Evolutionary conservation across 2,888 invertebrate genomes (phyloP).

Genomic region (Eristalinus aeneus): DNA sequence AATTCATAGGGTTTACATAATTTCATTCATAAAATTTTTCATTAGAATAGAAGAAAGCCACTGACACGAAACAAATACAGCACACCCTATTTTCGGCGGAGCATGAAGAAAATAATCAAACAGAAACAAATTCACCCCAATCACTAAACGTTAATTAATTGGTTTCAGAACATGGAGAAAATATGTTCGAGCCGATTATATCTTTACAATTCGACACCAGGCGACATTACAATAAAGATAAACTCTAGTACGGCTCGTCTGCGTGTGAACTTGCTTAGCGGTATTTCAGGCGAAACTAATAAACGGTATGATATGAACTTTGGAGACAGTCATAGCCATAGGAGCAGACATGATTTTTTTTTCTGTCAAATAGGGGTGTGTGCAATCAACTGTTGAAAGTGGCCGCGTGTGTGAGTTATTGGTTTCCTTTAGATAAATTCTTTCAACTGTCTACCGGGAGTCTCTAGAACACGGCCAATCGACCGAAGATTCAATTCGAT

Average conservation of each 20-base stretch:
- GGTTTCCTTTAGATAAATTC: conserved; percentile 59
- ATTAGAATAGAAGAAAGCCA: not conserved
- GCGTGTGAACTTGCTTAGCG: conserved; percentile 21
- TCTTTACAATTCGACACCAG: conserved; percentile 46
- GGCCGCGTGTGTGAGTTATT: not conserved
- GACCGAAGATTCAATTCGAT: conserved; percentile 34
- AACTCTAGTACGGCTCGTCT: conserved; percentile 6
- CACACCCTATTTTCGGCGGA: not conserved
- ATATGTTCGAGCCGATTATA: conserved; percentile 18
- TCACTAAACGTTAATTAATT: conserved; percentile 23
- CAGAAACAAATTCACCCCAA: not conserved
- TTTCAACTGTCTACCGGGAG: not conserved
- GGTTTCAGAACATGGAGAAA: conserved; percentile 9
- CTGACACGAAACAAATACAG: not conserved
- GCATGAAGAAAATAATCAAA: not conserved
- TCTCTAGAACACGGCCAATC: conserved; percentile 2
- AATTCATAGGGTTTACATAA: too few relatives aligned
- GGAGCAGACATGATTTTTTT: not conserved
- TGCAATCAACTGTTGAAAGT: not conserved
- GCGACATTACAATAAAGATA: conserved; percentile 48
- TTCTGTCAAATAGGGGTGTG: not conserved
- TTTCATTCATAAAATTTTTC: not conserved
- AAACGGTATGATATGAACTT: not conserved
- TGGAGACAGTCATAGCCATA: not conserved
- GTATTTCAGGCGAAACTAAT: not conserved